phyloP scores from a whole-genome alignment of 2,797 vertebrate species.

The Gadopsis marmoratus region DNA sequence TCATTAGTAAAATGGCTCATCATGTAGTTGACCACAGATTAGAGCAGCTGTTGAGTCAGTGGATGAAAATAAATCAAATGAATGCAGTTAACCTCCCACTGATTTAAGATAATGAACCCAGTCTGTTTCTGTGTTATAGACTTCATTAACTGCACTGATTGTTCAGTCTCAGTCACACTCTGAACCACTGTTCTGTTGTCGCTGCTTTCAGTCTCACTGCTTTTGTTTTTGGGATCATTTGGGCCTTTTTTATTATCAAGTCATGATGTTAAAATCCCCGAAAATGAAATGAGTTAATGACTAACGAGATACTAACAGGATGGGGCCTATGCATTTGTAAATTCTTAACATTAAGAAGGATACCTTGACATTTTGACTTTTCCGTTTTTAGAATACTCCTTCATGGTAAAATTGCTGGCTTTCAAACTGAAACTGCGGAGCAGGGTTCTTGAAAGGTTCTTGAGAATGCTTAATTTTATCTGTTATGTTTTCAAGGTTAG shows the following conservation, averaged over 20 bases:
- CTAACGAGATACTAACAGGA: slow-evolving; percentile 30
- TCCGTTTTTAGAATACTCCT: neutral
- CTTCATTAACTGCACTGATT: slow-evolving; percentile 28
- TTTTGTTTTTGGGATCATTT: slow-evolving; percentile 14
- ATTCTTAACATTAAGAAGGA: slow-evolving; percentile 48
- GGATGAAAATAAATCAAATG: slow-evolving; percentile 47
- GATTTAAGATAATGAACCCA: slow-evolving; percentile 49
- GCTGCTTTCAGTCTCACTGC: slow-evolving; percentile 12
- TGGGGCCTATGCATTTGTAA: slow-evolving; percentile 1
- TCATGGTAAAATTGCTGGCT: neutral
- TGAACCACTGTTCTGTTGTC: slow-evolving; percentile 11
- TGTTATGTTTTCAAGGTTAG: too few relatives aligned
- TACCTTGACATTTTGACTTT: slow-evolving; percentile 57
- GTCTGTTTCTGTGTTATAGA: slow-evolving; percentile 33
- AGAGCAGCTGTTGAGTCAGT: slow-evolving; percentile 41
- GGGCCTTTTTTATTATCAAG: neutral
- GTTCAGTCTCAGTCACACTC: slow-evolving; percentile 24
- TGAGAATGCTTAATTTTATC: too few relatives aligned
- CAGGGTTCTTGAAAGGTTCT: too few relatives aligned
- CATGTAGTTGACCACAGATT: slow-evolving; percentile 37
- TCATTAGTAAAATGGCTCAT: slow-evolving; percentile 11
- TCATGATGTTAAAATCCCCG: slow-evolving; percentile 12
- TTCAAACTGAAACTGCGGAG: neutral
- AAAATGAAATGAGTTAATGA: slow-evolving; percentile 19
- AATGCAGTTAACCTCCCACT: slow-evolving; percentile 48